Evolutionary conservation across 2,113 vertebrate species (phyloP).

Genomic region (sheep (Ovis aries)): DNA sequence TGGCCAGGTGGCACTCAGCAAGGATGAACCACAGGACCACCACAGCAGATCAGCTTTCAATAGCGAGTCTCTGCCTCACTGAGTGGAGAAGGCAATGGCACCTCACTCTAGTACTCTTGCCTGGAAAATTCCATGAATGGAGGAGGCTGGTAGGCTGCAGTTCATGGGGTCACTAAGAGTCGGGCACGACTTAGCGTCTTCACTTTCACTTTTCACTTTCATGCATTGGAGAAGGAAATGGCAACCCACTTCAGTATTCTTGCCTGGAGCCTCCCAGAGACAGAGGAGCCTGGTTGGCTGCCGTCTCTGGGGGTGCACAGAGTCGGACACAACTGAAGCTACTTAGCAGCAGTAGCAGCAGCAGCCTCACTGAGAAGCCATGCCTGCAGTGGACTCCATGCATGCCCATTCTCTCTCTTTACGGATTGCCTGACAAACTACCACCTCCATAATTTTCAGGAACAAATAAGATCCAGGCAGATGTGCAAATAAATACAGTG

Average conservation of each 20-base stretch:
- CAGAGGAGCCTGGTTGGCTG: too few species aligned
- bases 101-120: too few species aligned
- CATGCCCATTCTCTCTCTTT: background rate
- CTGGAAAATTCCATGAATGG: too few species aligned
- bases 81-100: background rate
- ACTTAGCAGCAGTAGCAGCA: too few species aligned
- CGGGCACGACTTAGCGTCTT: too few species aligned
- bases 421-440: background rate
- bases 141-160: too few species aligned
- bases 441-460: background rate
- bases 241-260: too few species aligned
- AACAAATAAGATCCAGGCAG: background rate
- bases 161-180: too few species aligned
- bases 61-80: accelerated
- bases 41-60: background rate
- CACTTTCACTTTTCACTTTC: too few species aligned
- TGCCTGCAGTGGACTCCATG: background rate
- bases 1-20: background rate
- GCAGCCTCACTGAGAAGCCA: background rate
- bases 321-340: accelerated
- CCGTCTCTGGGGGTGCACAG: too few species aligned
- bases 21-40: background rate
- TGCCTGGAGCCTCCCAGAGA: too few species aligned
- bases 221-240: too few species aligned
- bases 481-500: background rate